Evolutionary conservation across 2,113 vertebrate species (phyloP), one percentile per base, ranked within the genome.

Genomic region (Carlito syrichta): DNA sequence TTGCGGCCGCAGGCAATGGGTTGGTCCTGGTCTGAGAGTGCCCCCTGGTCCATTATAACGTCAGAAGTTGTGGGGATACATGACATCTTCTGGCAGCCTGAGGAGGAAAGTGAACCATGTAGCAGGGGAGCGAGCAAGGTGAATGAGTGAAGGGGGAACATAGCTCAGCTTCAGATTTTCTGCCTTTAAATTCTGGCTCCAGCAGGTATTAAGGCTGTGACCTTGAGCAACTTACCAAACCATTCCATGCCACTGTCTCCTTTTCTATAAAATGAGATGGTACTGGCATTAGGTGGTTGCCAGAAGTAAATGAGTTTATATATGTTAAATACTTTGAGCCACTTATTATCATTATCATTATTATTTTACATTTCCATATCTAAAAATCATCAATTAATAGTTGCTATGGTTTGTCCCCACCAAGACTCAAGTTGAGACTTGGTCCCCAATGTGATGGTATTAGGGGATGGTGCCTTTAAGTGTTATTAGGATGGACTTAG

Each of bases 301-400:
- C 52, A 66, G 73, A 91, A 66, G 85, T 88, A 77, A 63, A 69
- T 88, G 45, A 82, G 10, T 92, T 95, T 94, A 63, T 90, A 83
- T 14, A 56, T 27, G 14, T 12, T 54, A 43, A 58, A 23, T 63
- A 32, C 4, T 9, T 68, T 56, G 58, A 87, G 52, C 5, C 20
- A 78, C 2, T 68, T 91, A 56, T 73, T 52, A 69, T 71, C n/a
- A n/a, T n/a, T 66, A 16, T 66, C 23, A 88, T 32, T 30, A 74
- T 79, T 94, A 89, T 85, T 89, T 76, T 91, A 92, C 8, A n/a
- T n/a, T n/a, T n/a, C n/a, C n/a, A n/a, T n/a, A n/a, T n/a, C n/a
- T n/a, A n/a, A n/a, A n/a, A n/a, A n/a, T n/a, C n/a, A n/a, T n/a
- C n/a, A n/a, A n/a, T n/a, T n/a, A n/a, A n/a, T n/a, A n/a, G n/a